Percentiles rank a stretch among this genome's conserved stretches.
Evolutionary conservation across 2,113 vertebrate genomes (phyloP).

Genomic region (Haplochromis vanheusdeni): DNA sequence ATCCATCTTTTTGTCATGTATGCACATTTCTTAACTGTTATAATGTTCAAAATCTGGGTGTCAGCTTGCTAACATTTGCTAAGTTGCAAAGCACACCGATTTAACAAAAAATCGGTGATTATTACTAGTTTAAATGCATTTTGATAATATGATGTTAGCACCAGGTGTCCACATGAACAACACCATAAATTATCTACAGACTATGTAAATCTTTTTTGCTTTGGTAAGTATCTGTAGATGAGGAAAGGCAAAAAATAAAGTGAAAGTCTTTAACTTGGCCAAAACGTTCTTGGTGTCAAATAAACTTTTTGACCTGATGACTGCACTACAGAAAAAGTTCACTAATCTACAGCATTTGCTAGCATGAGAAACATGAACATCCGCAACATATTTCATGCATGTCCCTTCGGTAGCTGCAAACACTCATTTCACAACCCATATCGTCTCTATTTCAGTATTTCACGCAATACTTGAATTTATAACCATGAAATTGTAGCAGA

Average conservation of each 20-base stretch:
- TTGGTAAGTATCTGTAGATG: background rate
- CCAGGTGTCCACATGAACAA: background rate
- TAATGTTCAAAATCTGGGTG: background rate
- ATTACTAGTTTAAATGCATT: background rate
- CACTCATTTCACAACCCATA: background rate
- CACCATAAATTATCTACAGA: background rate
- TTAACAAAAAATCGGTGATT: background rate
- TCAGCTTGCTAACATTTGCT: background rate
- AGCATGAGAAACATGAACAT: background rate
- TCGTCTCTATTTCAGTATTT: background rate
- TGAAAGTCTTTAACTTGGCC: background rate
- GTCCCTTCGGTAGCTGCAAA: background rate
- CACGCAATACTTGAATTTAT: background rate
- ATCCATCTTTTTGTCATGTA: background rate
- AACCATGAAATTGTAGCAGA: background rate
- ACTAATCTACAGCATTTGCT: background rate
- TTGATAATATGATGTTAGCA: background rate
- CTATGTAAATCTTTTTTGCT: background rate
- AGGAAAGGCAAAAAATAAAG: background rate
- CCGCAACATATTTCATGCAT: background rate
- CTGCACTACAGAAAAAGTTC: background rate
- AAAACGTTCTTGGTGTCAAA: background rate
- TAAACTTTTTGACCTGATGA: background rate
- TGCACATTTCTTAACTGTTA: background rate
- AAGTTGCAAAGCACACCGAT: fast-evolving